Percentiles rank a stretch among this genome's conserved stretches.
Conservation (phyloP, 2,797 vertebrate genomes). For the Pagetopsis macropterus region DNA sequence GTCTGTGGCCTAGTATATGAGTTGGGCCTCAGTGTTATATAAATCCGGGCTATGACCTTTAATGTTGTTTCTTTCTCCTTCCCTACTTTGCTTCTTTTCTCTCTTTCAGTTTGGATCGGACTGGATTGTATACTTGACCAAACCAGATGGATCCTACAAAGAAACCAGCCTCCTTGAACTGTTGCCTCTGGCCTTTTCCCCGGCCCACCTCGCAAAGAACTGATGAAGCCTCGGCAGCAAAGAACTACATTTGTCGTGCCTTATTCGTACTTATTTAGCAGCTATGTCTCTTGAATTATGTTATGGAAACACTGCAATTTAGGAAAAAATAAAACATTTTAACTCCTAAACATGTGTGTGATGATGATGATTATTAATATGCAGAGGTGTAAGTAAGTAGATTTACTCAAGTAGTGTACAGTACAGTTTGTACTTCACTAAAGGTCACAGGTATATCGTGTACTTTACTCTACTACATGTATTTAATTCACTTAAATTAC, state of each 20-base stretch:
- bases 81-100: constrained; percentile 6
- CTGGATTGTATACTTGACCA: constrained; percentile 90
- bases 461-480: no score
- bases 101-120: constrained; percentile 85
- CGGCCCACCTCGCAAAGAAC: constrained; percentile 81
- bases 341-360: no score
- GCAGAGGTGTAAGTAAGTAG: no score
- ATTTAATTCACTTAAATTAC: no score
- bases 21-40: not conserved
- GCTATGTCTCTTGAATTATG: not conserved
- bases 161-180: constrained; percentile 88
- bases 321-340: constrained; percentile 14
- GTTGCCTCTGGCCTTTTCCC: constrained; percentile 88
- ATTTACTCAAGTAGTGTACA: no score
- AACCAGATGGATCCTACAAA: constrained; percentile 86
- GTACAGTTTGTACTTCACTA: no score
- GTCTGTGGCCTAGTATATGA: not conserved
- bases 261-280: not conserved
- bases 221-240: constrained; percentile 20
- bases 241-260: not conserved
- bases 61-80: not conserved
- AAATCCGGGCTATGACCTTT: not conserved
- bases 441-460: no score
- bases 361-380: no score
- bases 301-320: not conserved